Percentiles rank a stretch among this genome's conserved stretches.
These are phyloP conservation scores for Myripristis murdjan DNA, from an alignment of 2,797 vertebrate genomes.

Conservation along the genomic window DNA sequence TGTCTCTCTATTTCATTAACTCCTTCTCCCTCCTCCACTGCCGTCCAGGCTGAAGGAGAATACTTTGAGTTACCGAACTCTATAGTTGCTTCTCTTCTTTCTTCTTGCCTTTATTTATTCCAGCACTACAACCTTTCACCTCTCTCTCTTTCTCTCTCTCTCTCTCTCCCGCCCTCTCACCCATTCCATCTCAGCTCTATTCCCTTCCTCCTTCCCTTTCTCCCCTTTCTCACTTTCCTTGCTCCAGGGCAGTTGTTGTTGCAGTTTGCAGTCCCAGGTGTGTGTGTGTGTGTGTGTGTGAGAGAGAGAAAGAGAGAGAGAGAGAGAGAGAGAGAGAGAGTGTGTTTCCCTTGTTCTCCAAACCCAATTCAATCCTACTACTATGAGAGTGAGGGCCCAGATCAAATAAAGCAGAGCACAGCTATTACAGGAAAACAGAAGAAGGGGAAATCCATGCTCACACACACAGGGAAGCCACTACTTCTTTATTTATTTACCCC, in stretches of 20 bases:
- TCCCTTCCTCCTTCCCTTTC: neutral
- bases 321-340: slow-evolving; percentile 8
- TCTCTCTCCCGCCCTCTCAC: slow-evolving; percentile 5
- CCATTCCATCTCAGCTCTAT: neutral
- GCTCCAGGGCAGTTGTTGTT: slow-evolving; percentile 31
- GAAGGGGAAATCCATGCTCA: slow-evolving; percentile 65
- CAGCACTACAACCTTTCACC: too few relatives aligned
- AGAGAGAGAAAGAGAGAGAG: slow-evolving; percentile 18
- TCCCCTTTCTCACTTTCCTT: neutral
- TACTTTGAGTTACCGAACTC: neutral
- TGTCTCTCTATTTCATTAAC: slow-evolving; percentile 11
- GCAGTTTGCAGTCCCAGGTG: slow-evolving; percentile 54
- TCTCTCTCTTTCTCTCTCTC: neutral
- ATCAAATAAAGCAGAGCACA: slow-evolving; percentile 74
- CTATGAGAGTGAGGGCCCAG: slow-evolving; percentile 50
- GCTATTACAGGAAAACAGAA: slow-evolving; percentile 70
- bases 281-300: slow-evolving; percentile 19
- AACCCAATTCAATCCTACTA: slow-evolving; percentile 69
- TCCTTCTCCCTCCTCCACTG: slow-evolving; percentile 2
- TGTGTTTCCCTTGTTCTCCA: slow-evolving; percentile 44
- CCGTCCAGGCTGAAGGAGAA: neutral
- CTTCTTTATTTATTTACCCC: slow-evolving; percentile 44
- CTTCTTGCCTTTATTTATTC: neutral
- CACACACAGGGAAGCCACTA: slow-evolving; percentile 10
- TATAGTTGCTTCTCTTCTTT: too few relatives aligned